A percentile compares a stretch with the other conserved stretches of the same genome.
These are phyloP conservation scores for Pararge aegeria DNA, from an alignment of 1,140 invertebrate species.

Conservation along the genomic window DNA sequence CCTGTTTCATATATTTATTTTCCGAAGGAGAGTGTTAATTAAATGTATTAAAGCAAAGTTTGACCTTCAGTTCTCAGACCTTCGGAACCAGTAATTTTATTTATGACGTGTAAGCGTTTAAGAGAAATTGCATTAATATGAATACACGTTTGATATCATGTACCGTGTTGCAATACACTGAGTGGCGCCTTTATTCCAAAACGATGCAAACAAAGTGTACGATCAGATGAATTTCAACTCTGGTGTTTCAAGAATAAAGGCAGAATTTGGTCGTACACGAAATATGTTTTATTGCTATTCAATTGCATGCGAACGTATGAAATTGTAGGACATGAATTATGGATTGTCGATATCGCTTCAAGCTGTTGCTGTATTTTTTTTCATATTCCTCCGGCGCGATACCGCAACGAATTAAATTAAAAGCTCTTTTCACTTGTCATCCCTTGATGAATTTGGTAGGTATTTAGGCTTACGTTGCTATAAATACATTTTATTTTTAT, in stretches of 20 bases:
- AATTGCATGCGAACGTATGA: slow-evolving; percentile 59
- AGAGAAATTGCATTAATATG: slow-evolving; percentile 79
- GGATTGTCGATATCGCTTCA: slow-evolving; percentile 79
- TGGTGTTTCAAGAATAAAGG: slow-evolving; percentile 41
- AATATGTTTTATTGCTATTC: slow-evolving; percentile 39
- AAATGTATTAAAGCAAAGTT: slow-evolving; percentile 23
- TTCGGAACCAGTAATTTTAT: slow-evolving; percentile 74
- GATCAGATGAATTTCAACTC: slow-evolving; percentile 39
- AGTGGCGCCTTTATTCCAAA: slow-evolving; percentile 36
- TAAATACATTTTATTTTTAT: slow-evolving; percentile 1
- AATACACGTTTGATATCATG: slow-evolving; percentile 77
- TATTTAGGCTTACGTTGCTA: slow-evolving; percentile 12
- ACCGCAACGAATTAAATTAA: slow-evolving; percentile 79
- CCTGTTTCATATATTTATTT: slow-evolving; percentile 2
- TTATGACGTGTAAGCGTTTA: slow-evolving; percentile 79
- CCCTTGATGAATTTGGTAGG: slow-evolving; percentile 66
- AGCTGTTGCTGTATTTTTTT: slow-evolving; percentile 77
- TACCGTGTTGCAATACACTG: slow-evolving; percentile 74
- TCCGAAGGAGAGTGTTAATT: slow-evolving; percentile 6
- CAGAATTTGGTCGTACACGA: slow-evolving; percentile 41
- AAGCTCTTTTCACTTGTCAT: slow-evolving; percentile 78
- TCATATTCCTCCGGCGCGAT: slow-evolving; percentile 65
- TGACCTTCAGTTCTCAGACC: slow-evolving; percentile 50
- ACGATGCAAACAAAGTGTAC: slow-evolving; percentile 34
- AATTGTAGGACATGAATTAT: slow-evolving; percentile 80